These are phyloP conservation scores for Progne subis DNA, from an alignment of 2,113 vertebrate genomes.

Conservation along the genomic window DNA sequence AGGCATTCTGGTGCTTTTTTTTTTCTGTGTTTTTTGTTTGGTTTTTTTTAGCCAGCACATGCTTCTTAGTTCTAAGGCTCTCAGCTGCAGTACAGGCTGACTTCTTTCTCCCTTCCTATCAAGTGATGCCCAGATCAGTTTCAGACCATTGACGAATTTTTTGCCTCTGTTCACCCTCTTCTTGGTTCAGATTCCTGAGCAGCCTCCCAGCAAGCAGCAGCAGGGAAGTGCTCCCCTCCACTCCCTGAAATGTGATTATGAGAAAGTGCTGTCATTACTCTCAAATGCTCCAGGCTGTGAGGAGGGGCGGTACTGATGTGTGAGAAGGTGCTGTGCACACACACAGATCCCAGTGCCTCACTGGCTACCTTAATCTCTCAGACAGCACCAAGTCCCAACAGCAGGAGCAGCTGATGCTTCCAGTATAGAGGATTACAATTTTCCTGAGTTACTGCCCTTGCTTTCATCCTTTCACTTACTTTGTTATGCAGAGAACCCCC, in stretches of 20 bases:
- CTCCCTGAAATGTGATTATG: neutral
- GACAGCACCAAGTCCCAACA: neutral
- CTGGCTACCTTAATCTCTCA: neutral
- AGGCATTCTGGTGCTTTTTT: conserved; percentile 19
- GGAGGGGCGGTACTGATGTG: neutral
- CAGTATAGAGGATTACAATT: neutral
- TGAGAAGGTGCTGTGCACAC: neutral
- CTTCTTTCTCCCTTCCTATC: neutral
- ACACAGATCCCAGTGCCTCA: neutral
- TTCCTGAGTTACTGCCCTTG: neutral
- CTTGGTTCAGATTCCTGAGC: neutral
- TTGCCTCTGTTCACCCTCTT: neutral
- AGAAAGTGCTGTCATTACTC: neutral
- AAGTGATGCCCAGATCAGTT: neutral
- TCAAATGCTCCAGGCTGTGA: neutral
- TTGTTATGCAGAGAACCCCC: neutral
- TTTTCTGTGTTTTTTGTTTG: neutral
- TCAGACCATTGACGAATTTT: neutral
- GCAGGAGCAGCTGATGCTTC: neutral
- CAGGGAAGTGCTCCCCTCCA: neutral
- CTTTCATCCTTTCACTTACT: neutral
- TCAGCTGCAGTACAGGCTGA: neutral
- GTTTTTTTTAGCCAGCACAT: neutral
- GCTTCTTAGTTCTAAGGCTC: neutral
- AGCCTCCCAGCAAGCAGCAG: neutral